Percentiles rank a stretch among this genome's conserved stretches.
phyloP scores from a whole-genome alignment of 2,113 vertebrate genomes.

The Poeciliopsis turrubarensis region DNA sequence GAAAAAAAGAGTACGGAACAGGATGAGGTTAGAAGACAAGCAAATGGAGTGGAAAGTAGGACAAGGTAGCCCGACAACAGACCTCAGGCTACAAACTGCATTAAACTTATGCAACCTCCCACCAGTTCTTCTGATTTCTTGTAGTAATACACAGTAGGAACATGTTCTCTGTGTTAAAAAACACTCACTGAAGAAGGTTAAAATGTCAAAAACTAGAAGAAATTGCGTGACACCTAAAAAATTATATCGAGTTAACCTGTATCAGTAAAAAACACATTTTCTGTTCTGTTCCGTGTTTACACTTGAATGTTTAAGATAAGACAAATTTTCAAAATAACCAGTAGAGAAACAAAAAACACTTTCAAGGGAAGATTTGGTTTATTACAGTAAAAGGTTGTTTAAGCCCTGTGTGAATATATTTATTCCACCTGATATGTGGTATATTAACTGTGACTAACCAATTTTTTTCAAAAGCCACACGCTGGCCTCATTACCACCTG shows the following conservation, averaged over 20 bases:
- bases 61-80: constrained; percentile 38
- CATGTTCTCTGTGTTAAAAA: neutral
- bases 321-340: neutral
- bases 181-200: constrained; percentile 15
- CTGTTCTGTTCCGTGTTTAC: neutral
- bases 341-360: neutral
- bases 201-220: constrained; percentile 42
- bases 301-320: neutral
- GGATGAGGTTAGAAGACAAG: constrained; percentile 54
- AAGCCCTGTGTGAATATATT: neutral
- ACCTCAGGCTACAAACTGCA: constrained; percentile 63
- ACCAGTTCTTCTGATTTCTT: constrained; percentile 22
- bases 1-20: constrained; percentile 40
- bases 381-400: neutral
- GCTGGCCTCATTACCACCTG: too few relatives aligned
- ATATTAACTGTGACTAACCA: neutral
- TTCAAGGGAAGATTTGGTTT: neutral
- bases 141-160: neutral
- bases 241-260: constrained; percentile 2
- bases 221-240: neutral
- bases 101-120: constrained; percentile 52
- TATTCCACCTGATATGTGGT: neutral
- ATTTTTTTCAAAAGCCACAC: too few relatives aligned
- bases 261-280: neutral
- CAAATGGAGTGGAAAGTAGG: constrained; percentile 43